Base-by-base conservation (phyloP, 2,888 invertebrate genomes). In the Mythimna albipuncta region DNA sequence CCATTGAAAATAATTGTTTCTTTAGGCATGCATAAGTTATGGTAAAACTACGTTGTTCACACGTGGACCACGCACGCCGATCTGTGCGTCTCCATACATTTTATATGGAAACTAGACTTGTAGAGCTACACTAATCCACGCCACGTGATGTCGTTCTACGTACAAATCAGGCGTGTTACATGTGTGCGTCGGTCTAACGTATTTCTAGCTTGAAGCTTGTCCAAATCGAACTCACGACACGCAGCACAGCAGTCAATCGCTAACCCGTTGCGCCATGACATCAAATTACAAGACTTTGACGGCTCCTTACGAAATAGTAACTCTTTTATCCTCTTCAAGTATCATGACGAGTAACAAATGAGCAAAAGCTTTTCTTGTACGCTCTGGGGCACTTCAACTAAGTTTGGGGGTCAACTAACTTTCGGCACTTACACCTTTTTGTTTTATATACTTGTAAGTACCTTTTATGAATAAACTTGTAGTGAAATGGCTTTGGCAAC, bases 341-440 rank as follows among this genome's bases (percentile, higher is more conserved):
- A 67, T 66, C 26, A 69, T 64, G 69, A 69, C 57, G 52, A 69
- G 55, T n/a, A 70, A 81, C 82, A 81, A 81, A 81, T 81, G 65
- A 69, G 68, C 68, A 69, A 81, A 70, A 69, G 35, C 55, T 65
- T 66, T 66, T 69, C 67, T 69, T 50, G 50, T 32, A 35, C 65
- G 63, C 69, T 69, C 63, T 35, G 47, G 59, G 64, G 70, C 61
- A 57, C 66, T 72, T 66, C 61, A 66, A 66, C 72, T 70, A 87
- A 88, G 84, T 89, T 89, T 85, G 67, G 83, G 87, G 84, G 81
- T 76, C 78, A 69, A 81, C 79, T 65, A 82, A 88, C 82, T 82
- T 88, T 83, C 68, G 21, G 79, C 83, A 83, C 81, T 87, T 79
- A 71, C 75, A 81, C 83, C 74, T 81, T 87, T 89, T 87, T 85